Percentiles rank a stretch among this genome's conserved stretches.
phyloP scores from a whole-genome alignment of 2,888 invertebrate genomes.

The Nymphalis urticae region DNA sequence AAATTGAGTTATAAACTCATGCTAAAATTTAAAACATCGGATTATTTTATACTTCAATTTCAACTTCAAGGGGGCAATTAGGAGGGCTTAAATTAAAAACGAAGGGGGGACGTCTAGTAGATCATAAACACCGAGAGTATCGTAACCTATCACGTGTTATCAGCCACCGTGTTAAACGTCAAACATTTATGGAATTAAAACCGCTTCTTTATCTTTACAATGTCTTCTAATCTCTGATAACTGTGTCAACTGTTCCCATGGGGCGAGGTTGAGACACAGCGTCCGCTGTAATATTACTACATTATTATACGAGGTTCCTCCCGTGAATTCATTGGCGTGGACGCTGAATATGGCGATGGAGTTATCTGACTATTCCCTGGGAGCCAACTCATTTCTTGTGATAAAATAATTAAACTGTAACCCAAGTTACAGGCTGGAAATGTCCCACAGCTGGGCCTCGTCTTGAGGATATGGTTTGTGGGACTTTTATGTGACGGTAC shows the following conservation, averaged over 20 bases:
- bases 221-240: conserved; percentile 22
- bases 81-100: too few relatives aligned
- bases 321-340: background rate
- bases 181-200: conserved; percentile 59
- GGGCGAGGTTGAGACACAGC: conserved; percentile 8
- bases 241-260: conserved; percentile 16
- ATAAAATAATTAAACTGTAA: too few relatives aligned
- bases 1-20: too few relatives aligned
- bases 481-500: background rate
- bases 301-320: background rate
- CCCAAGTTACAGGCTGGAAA: too few relatives aligned
- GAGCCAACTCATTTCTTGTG: too few relatives aligned
- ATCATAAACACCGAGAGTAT: background rate
- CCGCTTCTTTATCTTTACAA: conserved; percentile 31
- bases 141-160: conserved; percentile 30
- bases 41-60: too few relatives aligned
- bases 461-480: too few relatives aligned
- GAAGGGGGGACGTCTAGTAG: too few relatives aligned
- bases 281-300: background rate
- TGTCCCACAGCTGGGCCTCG: too few relatives aligned
- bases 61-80: too few relatives aligned
- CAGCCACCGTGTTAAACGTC: conserved; percentile 45
- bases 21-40: too few relatives aligned
- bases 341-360: background rate
- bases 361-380: background rate